These are phyloP conservation scores for Dicrostonyx torquatus DNA, from an alignment of 2,797 vertebrate species.

Conservation along the genomic window DNA sequence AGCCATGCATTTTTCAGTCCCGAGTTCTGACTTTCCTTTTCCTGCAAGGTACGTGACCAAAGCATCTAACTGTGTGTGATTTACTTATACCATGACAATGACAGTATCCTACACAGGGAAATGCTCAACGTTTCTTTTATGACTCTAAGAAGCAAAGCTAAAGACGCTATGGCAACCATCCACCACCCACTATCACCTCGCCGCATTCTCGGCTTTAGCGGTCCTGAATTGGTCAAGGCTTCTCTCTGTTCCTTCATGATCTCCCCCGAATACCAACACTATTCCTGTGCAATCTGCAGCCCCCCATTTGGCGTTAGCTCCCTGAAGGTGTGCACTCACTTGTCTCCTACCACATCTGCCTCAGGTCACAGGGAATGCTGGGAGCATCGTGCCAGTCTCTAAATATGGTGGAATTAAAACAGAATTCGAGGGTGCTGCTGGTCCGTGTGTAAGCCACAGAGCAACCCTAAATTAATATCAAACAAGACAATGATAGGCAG, in stretches of 20 bases:
- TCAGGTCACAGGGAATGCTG: background rate
- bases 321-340: background rate
- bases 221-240: background rate
- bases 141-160: background rate
- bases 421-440: background rate
- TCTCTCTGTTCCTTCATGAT: background rate
- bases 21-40: background rate
- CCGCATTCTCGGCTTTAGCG: background rate
- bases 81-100: background rate
- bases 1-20: background rate
- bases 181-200: background rate
- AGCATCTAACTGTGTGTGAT: background rate
- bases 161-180: background rate
- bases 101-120: background rate
- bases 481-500: background rate
- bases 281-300: fast-evolving
- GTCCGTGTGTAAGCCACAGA: background rate
- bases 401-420: background rate
- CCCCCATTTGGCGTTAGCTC: fast-evolving
- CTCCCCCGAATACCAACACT: background rate
- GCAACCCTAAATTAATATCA: background rate
- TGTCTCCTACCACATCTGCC: background rate
- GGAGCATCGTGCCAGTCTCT: background rate
- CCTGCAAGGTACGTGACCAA: background rate
- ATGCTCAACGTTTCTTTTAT: background rate